Percentiles rank a stretch among this genome's conserved stretches.
phyloP scores from a whole-genome alignment of 2,113 vertebrate species.

The Delphinapterus leucas region DNA sequence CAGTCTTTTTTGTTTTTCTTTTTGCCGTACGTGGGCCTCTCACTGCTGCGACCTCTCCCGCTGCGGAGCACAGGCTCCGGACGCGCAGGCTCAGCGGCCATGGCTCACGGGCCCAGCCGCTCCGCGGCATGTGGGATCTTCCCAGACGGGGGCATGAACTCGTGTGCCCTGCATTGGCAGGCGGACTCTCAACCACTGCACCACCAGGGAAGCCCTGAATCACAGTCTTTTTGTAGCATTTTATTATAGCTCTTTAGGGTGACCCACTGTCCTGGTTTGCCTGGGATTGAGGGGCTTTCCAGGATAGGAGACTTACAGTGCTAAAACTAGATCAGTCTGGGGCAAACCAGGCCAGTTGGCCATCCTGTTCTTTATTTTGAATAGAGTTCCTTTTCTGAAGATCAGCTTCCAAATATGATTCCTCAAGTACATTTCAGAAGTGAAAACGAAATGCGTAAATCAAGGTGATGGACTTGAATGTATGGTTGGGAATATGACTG shows the following conservation, averaged over 20 bases:
- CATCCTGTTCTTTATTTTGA: not conserved
- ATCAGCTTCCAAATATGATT: not conserved
- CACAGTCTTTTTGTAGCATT: not conserved
- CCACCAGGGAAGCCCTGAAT: no score
- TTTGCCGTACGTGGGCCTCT: no score
- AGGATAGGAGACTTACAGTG: not conserved
- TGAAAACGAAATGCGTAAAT: not conserved
- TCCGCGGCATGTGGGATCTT: no score
- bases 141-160: no score
- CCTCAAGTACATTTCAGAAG: not conserved
- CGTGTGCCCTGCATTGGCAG: no score
- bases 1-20: not conserved
- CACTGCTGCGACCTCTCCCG: no score
- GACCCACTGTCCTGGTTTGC: not conserved
- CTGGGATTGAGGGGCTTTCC: not conserved
- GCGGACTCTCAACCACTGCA: no score
- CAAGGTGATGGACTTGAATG: not conserved
- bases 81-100: no score
- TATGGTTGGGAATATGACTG: not conserved
- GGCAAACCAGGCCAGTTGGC: not conserved
- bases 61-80: no score
- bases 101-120: no score
- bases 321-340: not conserved
- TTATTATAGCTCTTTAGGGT: not conserved
- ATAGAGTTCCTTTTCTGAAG: not conserved